Base-by-base conservation (phyloP, 2,113 vertebrate genomes). In the Clupea harengus region DNA sequence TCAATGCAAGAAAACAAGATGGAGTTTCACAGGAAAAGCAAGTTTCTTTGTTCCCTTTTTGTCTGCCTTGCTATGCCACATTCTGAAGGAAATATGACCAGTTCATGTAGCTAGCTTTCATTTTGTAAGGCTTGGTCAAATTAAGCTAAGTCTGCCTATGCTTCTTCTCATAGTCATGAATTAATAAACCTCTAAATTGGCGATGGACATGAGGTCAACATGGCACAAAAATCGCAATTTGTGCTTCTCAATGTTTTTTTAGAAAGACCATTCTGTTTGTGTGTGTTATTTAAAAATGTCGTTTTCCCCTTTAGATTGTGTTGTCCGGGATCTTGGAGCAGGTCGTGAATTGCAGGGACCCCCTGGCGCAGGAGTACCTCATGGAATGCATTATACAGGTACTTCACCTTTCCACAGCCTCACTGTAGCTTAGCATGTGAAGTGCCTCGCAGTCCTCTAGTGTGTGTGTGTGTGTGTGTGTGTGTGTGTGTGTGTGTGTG, bases 381-480 rank as follows among this genome's bases (percentile, higher is more conserved):
- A 99, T 99, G 98, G 98, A 99, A 89, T 99, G 98, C 91, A 99
- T 99, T 87, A 99, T 99, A 94, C 98, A 99, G 97, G 98, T 99
- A 92, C 9, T 45, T 39, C n/a, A 82, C 17, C 46, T 75, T 72
- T 49, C 3, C 22, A 28, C 11, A 46, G 32, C 4, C 72, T n/a
- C 72, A 78, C 28, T 28, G 57, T 4, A 10, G 10, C 28, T 72
- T 13, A 72, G n/a, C 25, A 9, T 72, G 28, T 25, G 5, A 32
- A 64, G 57, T 3, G 3, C n/a, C n/a, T 28, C 28, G 13, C 64
- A 10, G 3, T 7, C 17, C 5, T n/a, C 20, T 10, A 47, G 80
- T 20, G 17, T 67, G 57, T 20, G 64, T 52, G 78, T 82, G 9
- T 64, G 67, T 17, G 64, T 13, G 20, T 17, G 25, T 39, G 45